Evolutionary conservation across 2,888 invertebrate genomes (phyloP).

Genomic region (Theristus sp.): DNA sequence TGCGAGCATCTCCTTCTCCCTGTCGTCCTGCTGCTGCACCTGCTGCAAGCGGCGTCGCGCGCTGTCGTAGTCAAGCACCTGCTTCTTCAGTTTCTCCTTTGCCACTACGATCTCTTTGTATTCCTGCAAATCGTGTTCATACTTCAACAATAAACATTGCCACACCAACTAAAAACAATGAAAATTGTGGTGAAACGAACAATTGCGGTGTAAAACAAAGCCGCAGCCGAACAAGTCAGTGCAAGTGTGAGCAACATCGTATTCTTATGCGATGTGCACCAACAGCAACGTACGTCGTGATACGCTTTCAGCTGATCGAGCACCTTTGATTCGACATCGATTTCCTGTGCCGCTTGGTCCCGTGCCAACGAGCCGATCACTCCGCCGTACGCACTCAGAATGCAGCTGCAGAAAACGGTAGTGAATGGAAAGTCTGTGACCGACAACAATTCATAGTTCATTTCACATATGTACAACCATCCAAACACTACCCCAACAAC

Average conservation of each 20-base stretch:
- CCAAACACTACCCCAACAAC: too few relatives aligned
- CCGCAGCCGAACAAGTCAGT: not conserved
- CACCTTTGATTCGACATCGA: not conserved
- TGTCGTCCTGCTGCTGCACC: not conserved
- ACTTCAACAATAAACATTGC: not conserved
- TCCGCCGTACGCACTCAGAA: not conserved
- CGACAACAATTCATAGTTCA: too few relatives aligned
- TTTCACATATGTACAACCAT: too few relatives aligned
- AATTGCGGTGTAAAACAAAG: too few relatives aligned
- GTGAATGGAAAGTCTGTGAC: too few relatives aligned
- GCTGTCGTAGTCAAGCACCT: conserved; percentile 70
- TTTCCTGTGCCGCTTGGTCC: not conserved
- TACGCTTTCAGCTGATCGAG: not conserved
- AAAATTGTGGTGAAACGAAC: too few relatives aligned
- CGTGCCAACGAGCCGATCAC: not conserved
- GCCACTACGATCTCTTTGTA: conserved; percentile 49
- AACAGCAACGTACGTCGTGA: not conserved
- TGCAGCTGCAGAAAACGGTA: too few relatives aligned
- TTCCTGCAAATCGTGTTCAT: not conserved
- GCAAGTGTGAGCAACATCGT: not conserved
- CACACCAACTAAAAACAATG: too few relatives aligned
- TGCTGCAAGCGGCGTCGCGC: conserved; percentile 36
- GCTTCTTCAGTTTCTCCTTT: conserved; percentile 56
- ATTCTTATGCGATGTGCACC: not conserved
- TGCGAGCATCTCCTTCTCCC: not conserved